A percentile compares a stretch with the other conserved stretches of the same genome.
Conservation (phyloP, 1,140 invertebrate genomes). For the Zaprionus gabonicus region DNA sequence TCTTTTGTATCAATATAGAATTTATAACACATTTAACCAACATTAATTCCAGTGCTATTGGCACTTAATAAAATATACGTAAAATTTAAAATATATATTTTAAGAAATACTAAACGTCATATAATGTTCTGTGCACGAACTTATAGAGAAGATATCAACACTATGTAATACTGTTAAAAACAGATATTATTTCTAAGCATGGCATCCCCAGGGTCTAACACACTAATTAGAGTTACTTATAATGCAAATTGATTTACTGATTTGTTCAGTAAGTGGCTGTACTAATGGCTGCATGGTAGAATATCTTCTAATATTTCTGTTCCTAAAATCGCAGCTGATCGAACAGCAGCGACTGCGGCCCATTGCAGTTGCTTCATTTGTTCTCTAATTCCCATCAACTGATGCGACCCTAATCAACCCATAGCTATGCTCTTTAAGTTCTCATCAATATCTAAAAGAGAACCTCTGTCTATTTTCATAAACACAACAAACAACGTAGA, state of each 20-base stretch:
- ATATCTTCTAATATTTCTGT: not conserved
- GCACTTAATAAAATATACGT: not conserved
- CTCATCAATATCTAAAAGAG: conserved; percentile 41
- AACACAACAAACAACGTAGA: conserved; percentile 60
- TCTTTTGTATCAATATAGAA: not conserved
- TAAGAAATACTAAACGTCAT: not conserved
- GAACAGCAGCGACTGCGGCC: not conserved
- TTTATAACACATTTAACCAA: not conserved
- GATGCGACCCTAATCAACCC: not conserved
- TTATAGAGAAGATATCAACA: not conserved
- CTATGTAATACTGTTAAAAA: no score
- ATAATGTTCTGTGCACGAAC: not conserved
- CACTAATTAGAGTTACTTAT: not conserved
- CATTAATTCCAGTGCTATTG: not conserved
- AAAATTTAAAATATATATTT: no score
- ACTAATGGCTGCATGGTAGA: not conserved
- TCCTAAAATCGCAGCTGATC: not conserved
- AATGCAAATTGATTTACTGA: not conserved
- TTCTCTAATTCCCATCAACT: not conserved
- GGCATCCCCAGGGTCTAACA: not conserved
- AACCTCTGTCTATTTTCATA: conserved; percentile 63
- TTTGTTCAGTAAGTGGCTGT: not conserved
- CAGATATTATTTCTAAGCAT: not conserved
- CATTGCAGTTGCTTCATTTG: conserved; percentile 4
- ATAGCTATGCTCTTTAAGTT: conserved; percentile 13